These are phyloP conservation scores for Tiliqua scincoides DNA, from an alignment of 2,113 vertebrate genomes.

Conservation along the genomic window DNA sequence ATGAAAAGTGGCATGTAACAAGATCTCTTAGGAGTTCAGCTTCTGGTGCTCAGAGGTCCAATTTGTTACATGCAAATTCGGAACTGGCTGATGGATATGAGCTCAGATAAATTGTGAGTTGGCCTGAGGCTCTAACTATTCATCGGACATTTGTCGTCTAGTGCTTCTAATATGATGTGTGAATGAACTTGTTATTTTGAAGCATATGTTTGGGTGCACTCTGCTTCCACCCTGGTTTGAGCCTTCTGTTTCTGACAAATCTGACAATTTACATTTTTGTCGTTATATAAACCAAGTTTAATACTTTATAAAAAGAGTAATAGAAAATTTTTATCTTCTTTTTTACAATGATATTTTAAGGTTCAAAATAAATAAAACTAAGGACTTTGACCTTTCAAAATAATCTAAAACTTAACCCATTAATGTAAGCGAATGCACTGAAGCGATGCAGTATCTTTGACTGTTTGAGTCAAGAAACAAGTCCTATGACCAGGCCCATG, in stretches of 20 bases:
- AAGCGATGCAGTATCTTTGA: conserved; percentile 61
- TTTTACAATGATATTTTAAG: conserved; percentile 49
- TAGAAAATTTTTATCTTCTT: too few relatives aligned
- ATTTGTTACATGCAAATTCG: neutral
- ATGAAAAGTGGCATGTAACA: neutral
- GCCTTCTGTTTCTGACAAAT: too few relatives aligned
- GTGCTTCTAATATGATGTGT: too few relatives aligned
- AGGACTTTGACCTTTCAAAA: conserved; percentile 60
- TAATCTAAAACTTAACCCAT: conserved; percentile 65
- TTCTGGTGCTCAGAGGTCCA: neutral
- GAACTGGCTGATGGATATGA: neutral
- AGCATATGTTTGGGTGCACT: neutral
- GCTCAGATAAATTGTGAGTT: neutral
- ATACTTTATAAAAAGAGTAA: too few relatives aligned
- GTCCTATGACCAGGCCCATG: too few relatives aligned
- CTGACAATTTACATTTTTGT: too few relatives aligned
- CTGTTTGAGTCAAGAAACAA: conserved; percentile 65
- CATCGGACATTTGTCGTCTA: too few relatives aligned
- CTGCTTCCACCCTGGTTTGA: neutral
- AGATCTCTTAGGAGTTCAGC: neutral
- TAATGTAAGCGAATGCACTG: conserved; percentile 64
- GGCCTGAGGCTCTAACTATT: neutral
- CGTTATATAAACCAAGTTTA: conserved; percentile 49
- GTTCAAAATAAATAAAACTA: conserved; percentile 42
- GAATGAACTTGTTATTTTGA: neutral